Evolutionary conservation across 1,140 invertebrate genomes (phyloP), one percentile per base, ranked within the genome.

Genomic region (Drosophila funebris): DNA sequence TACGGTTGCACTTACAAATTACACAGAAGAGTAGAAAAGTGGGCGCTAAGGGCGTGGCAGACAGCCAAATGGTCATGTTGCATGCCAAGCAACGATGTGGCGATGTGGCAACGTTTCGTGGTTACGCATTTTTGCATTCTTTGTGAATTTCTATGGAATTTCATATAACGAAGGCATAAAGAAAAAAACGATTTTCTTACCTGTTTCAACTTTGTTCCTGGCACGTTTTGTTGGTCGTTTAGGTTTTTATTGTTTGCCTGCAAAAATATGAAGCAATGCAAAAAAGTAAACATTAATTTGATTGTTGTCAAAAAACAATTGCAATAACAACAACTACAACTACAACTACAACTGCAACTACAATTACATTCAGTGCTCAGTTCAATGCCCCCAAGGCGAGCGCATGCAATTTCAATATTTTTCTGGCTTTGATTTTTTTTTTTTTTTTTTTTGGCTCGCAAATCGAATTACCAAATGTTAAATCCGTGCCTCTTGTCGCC

Each of bases 111-210:
- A 48, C 43, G 43, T 22, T 64, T 63, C 62, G 43, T 36, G 53
- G 69, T 81, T 81, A 85, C 81, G 81, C 82, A 85, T 87, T 82
- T 87, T 66, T 72, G 78, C 78, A 72, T 87, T 78, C 67, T 78
- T 60, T 87, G 82, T 69, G 82, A 82, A 87, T 58, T 53, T 16
- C 24, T n/a, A 43, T 16, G 27, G 44, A 56, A 71, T 36, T 29
- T 52, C 16, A 41, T 37, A 41, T 13, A 31, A 29, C 27, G 5
- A n/a, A n/a, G n/a, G n/a, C n/a, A n/a, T 22, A 11, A 44, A 53
- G 16, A 24, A 13, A 24, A 13, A 13, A 36, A 13, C n/a, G 22
- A 11, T 13, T 27, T 22, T 4, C 78, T 78, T 69, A 85, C 81
- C 82, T 78, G 78, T 61, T 78, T 77, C 24, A 71, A 62, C 78